phyloP scores from a whole-genome alignment of 2,113 vertebrate species.

The Anas platyrhynchos region DNA sequence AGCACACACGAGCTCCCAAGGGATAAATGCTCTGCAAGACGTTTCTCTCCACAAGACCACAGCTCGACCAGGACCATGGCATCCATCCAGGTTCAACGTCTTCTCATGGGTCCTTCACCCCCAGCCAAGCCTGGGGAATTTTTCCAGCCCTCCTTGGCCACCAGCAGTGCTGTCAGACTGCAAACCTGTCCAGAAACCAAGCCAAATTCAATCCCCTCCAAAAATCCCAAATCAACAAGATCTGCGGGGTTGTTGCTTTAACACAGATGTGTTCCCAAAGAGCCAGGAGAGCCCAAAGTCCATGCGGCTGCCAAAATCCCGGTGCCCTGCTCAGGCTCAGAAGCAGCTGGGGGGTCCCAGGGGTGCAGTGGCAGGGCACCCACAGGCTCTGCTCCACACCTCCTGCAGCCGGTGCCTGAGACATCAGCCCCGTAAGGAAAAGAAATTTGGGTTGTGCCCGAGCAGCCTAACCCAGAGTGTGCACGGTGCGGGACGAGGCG shows the following conservation, averaged over 20 bases:
- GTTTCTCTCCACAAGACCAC: accelerated
- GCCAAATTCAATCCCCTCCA: background rate
- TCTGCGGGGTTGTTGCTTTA: background rate
- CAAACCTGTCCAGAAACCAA: background rate
- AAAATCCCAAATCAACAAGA: background rate
- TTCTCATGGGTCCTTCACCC: background rate
- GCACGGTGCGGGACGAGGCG: background rate
- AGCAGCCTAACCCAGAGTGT: background rate
- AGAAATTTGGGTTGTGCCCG: too few relatives aligned
- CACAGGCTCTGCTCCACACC: too few relatives aligned
- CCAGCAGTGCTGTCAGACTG: background rate
- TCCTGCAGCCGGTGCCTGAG: too few relatives aligned
- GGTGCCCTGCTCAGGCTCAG: too few relatives aligned
- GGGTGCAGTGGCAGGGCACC: too few relatives aligned
- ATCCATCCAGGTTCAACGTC: background rate
- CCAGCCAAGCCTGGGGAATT: background rate
- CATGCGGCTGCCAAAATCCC: too few relatives aligned
- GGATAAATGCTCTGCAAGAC: accelerated
- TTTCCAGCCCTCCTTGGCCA: background rate
- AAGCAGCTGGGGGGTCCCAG: too few relatives aligned
- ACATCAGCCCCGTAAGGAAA: too few relatives aligned
- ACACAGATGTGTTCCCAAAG: background rate
- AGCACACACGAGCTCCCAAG: accelerated
- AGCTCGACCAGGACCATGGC: background rate
- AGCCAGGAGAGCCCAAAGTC: background rate